Percentiles rank a stretch among this genome's conserved stretches.
Evolutionary conservation across 2,888 invertebrate species (phyloP).

Genomic region (Thera obeliscata): DNA sequence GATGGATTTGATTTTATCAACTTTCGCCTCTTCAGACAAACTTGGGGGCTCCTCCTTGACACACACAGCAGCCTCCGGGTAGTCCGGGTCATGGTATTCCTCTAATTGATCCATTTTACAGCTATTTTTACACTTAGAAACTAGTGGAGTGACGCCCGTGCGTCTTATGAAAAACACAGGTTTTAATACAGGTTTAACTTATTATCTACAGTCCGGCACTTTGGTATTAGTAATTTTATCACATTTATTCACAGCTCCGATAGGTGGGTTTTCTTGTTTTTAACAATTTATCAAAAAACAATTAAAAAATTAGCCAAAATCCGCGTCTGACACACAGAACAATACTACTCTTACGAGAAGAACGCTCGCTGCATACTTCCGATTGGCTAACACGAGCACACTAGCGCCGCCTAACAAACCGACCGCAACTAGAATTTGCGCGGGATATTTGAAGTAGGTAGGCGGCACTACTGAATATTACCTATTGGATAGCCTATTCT

Average conservation of each 20-base stretch:
- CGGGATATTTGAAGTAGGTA: too few species aligned
- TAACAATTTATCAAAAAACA: conserved; percentile 51
- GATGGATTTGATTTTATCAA: conserved; percentile 84
- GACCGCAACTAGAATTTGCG: too few species aligned
- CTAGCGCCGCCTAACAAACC: too few species aligned
- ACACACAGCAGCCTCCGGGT: conserved; percentile 63
- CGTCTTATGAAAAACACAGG: conserved; percentile 49
- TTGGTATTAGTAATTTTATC: conserved; percentile 53
- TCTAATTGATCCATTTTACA: conserved; percentile 69
- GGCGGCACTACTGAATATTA: too few species aligned
- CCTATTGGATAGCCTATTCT: too few species aligned
- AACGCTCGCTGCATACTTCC: too few species aligned
- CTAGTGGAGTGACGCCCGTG: conserved; percentile 62
- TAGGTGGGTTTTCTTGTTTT: conserved; percentile 47
- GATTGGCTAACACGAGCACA: too few species aligned
- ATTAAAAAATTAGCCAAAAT: conserved; percentile 55
- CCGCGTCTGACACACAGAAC: too few species aligned
- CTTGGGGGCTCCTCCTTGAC: conserved; percentile 57
- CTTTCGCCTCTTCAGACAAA: conserved; percentile 69
- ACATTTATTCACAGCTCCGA: conserved; percentile 56
- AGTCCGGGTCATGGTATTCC: conserved; percentile 86
- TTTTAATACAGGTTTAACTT: conserved; percentile 41
- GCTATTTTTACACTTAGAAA: conserved; percentile 53
- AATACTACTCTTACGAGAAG: too few species aligned
- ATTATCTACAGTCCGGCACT: conserved; percentile 43